phyloP scores from a whole-genome alignment of 2,113 vertebrate genomes.

The Notiomystis cincta region DNA sequence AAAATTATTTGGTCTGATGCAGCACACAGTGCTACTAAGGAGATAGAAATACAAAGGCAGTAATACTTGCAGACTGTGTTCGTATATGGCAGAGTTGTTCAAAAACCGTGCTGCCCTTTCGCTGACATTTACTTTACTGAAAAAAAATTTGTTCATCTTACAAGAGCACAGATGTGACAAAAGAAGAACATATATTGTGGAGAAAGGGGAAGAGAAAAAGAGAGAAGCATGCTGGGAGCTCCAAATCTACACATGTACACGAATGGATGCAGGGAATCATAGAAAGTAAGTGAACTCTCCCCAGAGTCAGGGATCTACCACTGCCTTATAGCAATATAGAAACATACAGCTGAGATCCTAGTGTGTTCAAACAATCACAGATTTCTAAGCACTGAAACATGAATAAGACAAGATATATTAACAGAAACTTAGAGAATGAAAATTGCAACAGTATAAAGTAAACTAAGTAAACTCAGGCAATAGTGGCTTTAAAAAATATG shows the following conservation, averaged over 20 bases:
- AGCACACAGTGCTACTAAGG: background rate
- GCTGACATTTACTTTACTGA: background rate
- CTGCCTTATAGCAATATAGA: background rate
- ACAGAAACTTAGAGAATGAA: background rate
- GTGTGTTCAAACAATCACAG: background rate
- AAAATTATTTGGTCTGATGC: background rate
- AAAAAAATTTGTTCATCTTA: background rate
- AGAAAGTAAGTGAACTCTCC: background rate
- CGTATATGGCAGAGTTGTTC: background rate
- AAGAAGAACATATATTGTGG: background rate
- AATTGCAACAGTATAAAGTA: background rate
- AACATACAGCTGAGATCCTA: background rate
- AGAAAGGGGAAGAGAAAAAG: background rate
- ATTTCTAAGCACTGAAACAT: background rate
- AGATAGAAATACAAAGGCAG: background rate
- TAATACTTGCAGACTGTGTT: background rate
- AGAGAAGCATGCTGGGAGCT: background rate
- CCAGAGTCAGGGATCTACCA: background rate
- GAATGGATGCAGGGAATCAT: background rate
- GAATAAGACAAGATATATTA: background rate
- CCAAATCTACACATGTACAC: accelerated
- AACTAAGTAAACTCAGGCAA: background rate
- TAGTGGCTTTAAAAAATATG: background rate
- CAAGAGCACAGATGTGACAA: background rate
- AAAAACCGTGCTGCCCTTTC: background rate